Evolutionary conservation across 2,888 invertebrate genomes (phyloP), one percentile per base, ranked within the genome.

Genomic region (Xanthorhoe designata): DNA sequence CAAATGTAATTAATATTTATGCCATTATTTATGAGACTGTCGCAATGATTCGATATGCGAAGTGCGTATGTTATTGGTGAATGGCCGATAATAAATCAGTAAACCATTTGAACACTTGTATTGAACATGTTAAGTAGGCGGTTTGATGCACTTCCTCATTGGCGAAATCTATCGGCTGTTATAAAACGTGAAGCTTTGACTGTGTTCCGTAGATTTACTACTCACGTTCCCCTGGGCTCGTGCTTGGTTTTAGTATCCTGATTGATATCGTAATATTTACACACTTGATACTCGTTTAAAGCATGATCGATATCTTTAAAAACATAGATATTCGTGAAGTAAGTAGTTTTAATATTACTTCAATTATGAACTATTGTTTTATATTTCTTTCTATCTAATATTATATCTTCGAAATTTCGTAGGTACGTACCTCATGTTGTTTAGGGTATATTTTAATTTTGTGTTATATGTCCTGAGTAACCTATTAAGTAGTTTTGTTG

Each of bases 161-260:
- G 80, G 80, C 73, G 72, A 82, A 81, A 78, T 78, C 76, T 80
- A 83, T 81, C 74, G 64, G 17, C 56, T 10, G 74, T 70, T 72
- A 70, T 76, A 42, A 42, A 42, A 4, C 73, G 32, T 45, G 45
- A 56, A 42, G 18, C 45, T 72, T 42, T 42, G 38, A 42, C 66
- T 70, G 72, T 74, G 76, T 79, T 80, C 76, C 61, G 63, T 75
- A 79, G 84, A 88, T 88, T 86, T 85, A 86, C 84, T 83, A 85
- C 82, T 85, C 86, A 87, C 84, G 86, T 79, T 83, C 76, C 81
- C 81, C 81, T 82, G 83, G 84, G 84, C 77, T 84, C 80, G 82
- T 82, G 84, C 77, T 74, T 73, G 75, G 74, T 77, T 81, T 78
- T 78, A 73, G 74, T 79, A 78, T 80, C 78, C 73, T 71, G 75